Percentiles rank a stretch among this genome's conserved stretches.
Evolutionary conservation across 2,797 vertebrate species (phyloP).

Genomic region (Micropoecilia bifurca): DNA sequence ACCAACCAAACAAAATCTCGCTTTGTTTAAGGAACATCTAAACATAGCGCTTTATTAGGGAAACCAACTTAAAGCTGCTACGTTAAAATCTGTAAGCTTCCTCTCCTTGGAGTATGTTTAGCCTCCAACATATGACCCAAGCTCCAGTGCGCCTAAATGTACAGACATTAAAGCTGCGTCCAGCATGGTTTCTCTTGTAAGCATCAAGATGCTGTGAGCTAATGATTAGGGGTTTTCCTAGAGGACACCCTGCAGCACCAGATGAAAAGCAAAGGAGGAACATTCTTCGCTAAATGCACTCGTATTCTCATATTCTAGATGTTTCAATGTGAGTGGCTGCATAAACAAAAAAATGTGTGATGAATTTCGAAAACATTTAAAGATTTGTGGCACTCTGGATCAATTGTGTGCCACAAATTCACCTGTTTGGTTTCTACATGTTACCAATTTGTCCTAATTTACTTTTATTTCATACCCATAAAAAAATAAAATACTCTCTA

Average conservation of each 20-base stretch:
- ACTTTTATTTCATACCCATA: background rate
- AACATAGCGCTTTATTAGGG: background rate
- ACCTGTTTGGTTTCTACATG: background rate
- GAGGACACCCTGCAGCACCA: constrained; percentile 26
- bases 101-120: background rate
- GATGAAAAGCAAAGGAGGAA: constrained; percentile 43
- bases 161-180: constrained; percentile 29
- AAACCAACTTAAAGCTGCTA: background rate
- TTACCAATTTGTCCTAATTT: background rate
- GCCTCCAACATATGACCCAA: background rate
- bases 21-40: background rate
- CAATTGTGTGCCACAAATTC: background rate
- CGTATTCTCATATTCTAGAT: background rate
- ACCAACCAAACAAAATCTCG: background rate
- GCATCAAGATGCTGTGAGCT: constrained; percentile 57
- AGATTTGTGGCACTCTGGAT: background rate
- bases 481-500: background rate
- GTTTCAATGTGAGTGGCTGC: background rate
- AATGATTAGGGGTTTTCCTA: constrained; percentile 29
- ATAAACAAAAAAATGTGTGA: background rate
- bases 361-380: background rate
- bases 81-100: background rate
- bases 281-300: constrained; percentile 18
- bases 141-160: background rate
- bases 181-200: constrained; percentile 44